Evolutionary conservation across 2,113 vertebrate genomes (phyloP).

Genomic region (Erinaceus europaeus): DNA sequence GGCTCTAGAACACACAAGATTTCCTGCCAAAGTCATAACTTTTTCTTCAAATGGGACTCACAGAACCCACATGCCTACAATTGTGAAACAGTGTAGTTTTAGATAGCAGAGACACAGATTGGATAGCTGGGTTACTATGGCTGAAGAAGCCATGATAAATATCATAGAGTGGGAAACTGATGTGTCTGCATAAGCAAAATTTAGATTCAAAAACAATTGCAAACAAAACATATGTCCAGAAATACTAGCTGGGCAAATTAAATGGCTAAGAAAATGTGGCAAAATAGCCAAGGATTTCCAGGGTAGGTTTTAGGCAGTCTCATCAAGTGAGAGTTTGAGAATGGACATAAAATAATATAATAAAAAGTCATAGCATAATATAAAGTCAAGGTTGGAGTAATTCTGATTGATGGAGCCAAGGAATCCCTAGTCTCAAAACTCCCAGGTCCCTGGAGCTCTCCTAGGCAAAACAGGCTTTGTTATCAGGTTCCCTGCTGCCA

Average conservation of each 20-base stretch:
- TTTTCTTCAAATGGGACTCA: conserved; percentile 10
- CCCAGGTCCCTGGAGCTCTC: background rate
- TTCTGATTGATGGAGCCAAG: background rate
- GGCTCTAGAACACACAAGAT: conserved; percentile 22
- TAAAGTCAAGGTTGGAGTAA: background rate
- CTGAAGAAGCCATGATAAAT: background rate
- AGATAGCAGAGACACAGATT: background rate
- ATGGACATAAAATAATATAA: background rate
- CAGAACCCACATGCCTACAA: background rate
- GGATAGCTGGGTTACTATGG: background rate
- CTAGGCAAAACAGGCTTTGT: background rate
- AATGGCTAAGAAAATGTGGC: background rate
- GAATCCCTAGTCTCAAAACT: background rate
- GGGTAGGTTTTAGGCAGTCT: background rate
- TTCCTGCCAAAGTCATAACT: background rate
- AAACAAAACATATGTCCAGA: background rate
- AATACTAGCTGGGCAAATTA: background rate
- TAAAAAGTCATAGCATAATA: background rate
- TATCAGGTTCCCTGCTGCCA: conserved; percentile 35
- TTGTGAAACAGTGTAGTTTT: background rate
- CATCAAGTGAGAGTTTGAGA: background rate
- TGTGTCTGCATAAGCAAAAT: background rate
- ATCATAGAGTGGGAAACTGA: background rate
- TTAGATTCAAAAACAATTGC: background rate
- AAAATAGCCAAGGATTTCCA: background rate